These are phyloP conservation scores for Riptortus pedestris DNA, from an alignment of 1,140 invertebrate genomes.

Conservation along the genomic window DNA sequence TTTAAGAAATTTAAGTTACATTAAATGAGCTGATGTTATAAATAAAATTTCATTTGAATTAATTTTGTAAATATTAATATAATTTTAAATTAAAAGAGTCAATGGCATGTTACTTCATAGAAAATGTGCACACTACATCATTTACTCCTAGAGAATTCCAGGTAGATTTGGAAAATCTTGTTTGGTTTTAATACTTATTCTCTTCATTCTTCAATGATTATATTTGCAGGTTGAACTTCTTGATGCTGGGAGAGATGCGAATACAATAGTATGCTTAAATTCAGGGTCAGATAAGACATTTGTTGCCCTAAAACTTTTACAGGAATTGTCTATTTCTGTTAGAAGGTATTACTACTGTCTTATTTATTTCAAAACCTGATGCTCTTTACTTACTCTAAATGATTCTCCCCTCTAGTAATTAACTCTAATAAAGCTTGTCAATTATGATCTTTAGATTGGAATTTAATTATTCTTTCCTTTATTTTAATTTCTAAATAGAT, in stretches of 20 bases:
- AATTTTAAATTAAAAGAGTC: neutral
- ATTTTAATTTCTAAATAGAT: slow-evolving; percentile 33
- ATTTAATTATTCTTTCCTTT: neutral
- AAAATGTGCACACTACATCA: slow-evolving; percentile 54
- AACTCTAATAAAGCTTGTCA: neutral
- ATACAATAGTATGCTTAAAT: slow-evolving; percentile 76
- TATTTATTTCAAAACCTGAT: neutral
- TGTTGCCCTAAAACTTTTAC: slow-evolving; percentile 76
- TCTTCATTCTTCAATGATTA: neutral
- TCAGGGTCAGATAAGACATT: slow-evolving; percentile 77
- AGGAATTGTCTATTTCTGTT: slow-evolving; percentile 52
- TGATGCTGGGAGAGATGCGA: slow-evolving; percentile 61
- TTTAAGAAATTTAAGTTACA: too few relatives aligned
- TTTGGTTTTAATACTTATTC: neutral
- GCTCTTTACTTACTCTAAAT: slow-evolving; percentile 2
- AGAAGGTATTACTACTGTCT: slow-evolving; percentile 35
- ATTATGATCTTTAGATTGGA: slow-evolving; percentile 17
- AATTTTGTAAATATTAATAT: too few relatives aligned
- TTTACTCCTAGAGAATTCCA: slow-evolving; percentile 67
- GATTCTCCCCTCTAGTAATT: neutral
- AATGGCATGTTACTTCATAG: slow-evolving; percentile 50
- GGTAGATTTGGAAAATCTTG: slow-evolving; percentile 36
- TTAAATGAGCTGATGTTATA: too few relatives aligned
- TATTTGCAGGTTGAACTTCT: slow-evolving; percentile 59
- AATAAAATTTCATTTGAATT: too few relatives aligned